Conservation (phyloP, 2,888 invertebrate species). For the Ochropleura leucogaster region DNA sequence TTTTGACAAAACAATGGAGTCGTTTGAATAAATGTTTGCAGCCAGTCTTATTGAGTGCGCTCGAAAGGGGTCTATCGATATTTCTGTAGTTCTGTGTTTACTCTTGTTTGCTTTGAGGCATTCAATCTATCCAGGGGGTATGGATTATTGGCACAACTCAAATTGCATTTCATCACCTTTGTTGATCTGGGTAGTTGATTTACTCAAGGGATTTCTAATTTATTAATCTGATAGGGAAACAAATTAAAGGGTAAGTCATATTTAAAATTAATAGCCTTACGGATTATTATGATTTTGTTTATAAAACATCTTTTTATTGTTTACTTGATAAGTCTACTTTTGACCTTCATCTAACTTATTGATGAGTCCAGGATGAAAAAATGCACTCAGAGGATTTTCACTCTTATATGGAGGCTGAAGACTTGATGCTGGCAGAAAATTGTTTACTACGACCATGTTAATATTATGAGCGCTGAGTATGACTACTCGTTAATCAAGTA, state of each 20-base stretch:
- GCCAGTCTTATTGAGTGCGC: slow-evolving; percentile 49
- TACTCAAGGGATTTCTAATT: slow-evolving; percentile 12
- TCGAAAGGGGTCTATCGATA: slow-evolving; percentile 49
- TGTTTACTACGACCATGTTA: background rate
- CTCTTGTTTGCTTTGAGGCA: slow-evolving; percentile 41
- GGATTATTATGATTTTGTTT: background rate
- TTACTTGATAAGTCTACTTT: too few relatives aligned
- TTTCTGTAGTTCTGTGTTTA: slow-evolving; percentile 30
- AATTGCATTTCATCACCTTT: slow-evolving; percentile 36
- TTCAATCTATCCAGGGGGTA: slow-evolving; percentile 40
- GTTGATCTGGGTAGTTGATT: background rate
- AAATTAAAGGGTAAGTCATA: background rate
- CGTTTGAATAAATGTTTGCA: slow-evolving; percentile 63
- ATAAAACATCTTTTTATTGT: too few relatives aligned
- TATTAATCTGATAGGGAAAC: slow-evolving; percentile 22
- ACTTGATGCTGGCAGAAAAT: background rate
- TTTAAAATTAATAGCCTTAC: background rate
- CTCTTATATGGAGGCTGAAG: background rate
- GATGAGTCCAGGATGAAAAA: too few relatives aligned
- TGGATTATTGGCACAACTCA: slow-evolving; percentile 28
- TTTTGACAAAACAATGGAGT: slow-evolving; percentile 61
- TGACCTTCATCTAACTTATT: too few relatives aligned
- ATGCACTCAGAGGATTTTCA: background rate
- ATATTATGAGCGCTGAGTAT: background rate
- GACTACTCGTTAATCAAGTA: too few relatives aligned